Evolutionary conservation across 1,140 invertebrate genomes (phyloP).

Genomic region (Trichonephila inaurata): DNA sequence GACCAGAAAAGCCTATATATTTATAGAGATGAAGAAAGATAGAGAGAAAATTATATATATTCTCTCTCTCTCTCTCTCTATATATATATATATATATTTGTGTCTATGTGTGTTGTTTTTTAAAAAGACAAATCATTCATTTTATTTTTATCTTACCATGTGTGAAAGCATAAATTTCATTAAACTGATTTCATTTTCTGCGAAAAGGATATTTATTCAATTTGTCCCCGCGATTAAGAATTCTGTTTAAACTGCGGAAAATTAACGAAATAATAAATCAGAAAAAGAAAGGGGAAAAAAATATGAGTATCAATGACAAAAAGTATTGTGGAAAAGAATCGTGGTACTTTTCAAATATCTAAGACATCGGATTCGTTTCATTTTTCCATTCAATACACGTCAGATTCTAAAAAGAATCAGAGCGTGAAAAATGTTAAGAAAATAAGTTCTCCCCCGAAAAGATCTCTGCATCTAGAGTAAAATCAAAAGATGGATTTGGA

Average conservation of each 20-base stretch:
- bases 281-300: background rate
- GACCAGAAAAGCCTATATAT: too few species aligned
- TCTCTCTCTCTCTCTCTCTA: too few species aligned
- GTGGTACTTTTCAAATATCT: background rate
- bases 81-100: too few species aligned
- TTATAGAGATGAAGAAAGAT: too few species aligned
- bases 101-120: too few species aligned
- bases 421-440: conserved; percentile 54
- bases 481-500: conserved; percentile 55
- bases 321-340: background rate
- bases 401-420: conserved; percentile 37
- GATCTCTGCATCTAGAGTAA: conserved; percentile 20
- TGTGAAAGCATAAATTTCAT: too few species aligned
- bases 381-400: conserved; percentile 47
- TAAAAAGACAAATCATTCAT: too few species aligned
- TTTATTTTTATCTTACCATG: too few species aligned
- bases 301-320: background rate
- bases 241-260: background rate
- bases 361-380: background rate
- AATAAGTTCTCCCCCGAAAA: background rate
- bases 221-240: background rate
- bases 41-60: too few species aligned
- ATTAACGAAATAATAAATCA: background rate
- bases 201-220: background rate
- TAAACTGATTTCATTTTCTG: background rate